Evolutionary conservation across 1,140 invertebrate genomes (phyloP).

Genomic region (Reticulitermes speratus): DNA sequence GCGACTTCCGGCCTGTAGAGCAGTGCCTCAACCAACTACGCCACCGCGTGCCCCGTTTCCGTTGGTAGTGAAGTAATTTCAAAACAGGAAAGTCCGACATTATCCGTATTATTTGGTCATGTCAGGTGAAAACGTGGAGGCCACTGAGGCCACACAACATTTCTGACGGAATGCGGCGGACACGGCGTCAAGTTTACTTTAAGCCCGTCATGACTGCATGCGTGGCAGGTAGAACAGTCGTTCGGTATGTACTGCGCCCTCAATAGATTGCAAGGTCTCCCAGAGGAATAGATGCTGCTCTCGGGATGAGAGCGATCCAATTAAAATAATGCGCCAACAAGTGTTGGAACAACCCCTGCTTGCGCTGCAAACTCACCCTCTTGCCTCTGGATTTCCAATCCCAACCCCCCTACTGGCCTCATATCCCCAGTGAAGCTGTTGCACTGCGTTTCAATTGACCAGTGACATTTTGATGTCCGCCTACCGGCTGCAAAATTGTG

Average conservation of each 20-base stretch:
- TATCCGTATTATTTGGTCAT: no score
- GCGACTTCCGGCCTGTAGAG: no score
- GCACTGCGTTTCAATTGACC: constrained; percentile 32
- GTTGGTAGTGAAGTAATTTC: no score
- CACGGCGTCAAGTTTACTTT: not conserved
- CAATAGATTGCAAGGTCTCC: constrained; percentile 36
- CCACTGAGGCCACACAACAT: no score
- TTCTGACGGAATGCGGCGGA: no score
- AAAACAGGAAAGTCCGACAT: no score
- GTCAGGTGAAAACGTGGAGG: no score
- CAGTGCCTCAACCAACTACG: no score
- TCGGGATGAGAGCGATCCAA: constrained; percentile 32
- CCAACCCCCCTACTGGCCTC: not conserved
- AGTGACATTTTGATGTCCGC: constrained; percentile 33
- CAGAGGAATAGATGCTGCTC: constrained; percentile 25
- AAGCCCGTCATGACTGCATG: not conserved
- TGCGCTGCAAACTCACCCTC: constrained; percentile 24
- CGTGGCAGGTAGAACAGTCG: not conserved
- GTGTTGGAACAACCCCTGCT: constrained; percentile 29
- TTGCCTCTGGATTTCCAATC: not conserved
- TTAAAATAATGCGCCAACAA: constrained; percentile 37
- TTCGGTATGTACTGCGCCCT: constrained; percentile 14
- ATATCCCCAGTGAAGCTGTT: not conserved
- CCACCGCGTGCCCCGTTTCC: no score
- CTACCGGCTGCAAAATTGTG: constrained; percentile 38